phyloP scores from a whole-genome alignment of 2,113 vertebrate genomes.

The Pollimyrus isidori region DNA sequence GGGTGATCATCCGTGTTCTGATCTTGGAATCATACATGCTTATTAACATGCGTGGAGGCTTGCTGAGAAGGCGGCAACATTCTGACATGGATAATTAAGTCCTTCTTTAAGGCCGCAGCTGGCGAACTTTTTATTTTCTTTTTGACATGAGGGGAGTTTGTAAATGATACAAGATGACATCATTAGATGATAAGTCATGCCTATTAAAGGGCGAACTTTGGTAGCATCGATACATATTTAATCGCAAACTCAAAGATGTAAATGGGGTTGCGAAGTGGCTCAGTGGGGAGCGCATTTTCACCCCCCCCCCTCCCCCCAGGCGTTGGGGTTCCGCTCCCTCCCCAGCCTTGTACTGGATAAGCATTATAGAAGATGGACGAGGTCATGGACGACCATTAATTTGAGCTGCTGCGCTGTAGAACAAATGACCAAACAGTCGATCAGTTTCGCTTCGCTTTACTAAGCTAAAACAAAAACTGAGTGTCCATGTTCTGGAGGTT shows the following conservation, averaged over 20 bases:
- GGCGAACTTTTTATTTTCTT: background rate
- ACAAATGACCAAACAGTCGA: background rate
- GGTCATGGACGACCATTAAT: background rate
- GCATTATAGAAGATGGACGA: background rate
- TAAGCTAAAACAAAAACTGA: background rate
- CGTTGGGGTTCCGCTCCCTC: background rate
- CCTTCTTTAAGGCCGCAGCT: background rate
- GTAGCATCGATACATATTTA: background rate
- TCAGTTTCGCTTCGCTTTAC: background rate
- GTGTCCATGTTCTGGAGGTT: background rate
- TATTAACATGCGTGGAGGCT: background rate
- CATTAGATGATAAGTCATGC: background rate
- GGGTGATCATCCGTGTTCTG: background rate
- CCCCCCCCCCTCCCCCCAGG: background rate
- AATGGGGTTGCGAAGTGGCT: background rate
- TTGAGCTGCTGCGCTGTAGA: background rate
- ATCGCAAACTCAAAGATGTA: background rate
- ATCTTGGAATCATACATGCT: background rate
- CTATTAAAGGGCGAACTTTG: background rate
- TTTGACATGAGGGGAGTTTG: background rate
- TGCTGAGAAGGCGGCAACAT: background rate
- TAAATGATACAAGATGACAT: background rate
- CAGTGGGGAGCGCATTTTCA: background rate
- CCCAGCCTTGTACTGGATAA: background rate
- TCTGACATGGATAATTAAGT: background rate